Evolutionary conservation across 1,140 invertebrate genomes (phyloP).

Genomic region (Oreohelix idahoensis): DNA sequence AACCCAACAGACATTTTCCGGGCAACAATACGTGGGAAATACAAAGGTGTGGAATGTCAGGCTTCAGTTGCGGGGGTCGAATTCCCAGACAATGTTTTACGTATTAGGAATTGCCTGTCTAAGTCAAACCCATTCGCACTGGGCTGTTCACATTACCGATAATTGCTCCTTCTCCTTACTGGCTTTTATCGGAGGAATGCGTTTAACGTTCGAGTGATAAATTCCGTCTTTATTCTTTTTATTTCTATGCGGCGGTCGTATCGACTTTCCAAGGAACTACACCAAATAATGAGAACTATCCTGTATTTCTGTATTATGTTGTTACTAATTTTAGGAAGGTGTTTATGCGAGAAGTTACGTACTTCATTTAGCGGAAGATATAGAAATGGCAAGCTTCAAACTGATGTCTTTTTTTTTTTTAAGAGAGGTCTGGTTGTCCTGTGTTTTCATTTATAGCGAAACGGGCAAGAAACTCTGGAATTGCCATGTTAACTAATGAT

Average conservation of each 20-base stretch:
- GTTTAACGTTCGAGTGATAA: conserved; percentile 10
- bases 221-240: not conserved
- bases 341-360: too few relatives aligned
- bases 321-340: too few relatives aligned
- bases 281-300: conserved; percentile 1
- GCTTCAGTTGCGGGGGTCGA: conserved; percentile 9
- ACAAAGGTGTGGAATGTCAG: conserved; percentile 8
- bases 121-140: not conserved
- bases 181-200: not conserved
- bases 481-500: too few relatives aligned
- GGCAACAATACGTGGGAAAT: conserved; percentile 1
- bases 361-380: too few relatives aligned
- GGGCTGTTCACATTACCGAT: conserved; percentile 1
- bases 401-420: too few relatives aligned
- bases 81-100: conserved; percentile 1
- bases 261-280: not conserved
- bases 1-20: not conserved
- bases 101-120: not conserved
- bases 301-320: not conserved
- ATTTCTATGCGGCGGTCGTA: not conserved
- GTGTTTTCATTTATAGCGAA: too few relatives aligned
- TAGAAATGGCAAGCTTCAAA: too few relatives aligned
- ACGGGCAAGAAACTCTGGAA: too few relatives aligned
- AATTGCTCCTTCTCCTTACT: not conserved
- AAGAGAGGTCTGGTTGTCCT: too few relatives aligned